A percentile compares a stretch with the other conserved stretches of the same genome.
These are phyloP conservation scores for Acanthococcus lagerstroemiae DNA, from an alignment of 2,888 invertebrate genomes.

Conservation along the genomic window DNA sequence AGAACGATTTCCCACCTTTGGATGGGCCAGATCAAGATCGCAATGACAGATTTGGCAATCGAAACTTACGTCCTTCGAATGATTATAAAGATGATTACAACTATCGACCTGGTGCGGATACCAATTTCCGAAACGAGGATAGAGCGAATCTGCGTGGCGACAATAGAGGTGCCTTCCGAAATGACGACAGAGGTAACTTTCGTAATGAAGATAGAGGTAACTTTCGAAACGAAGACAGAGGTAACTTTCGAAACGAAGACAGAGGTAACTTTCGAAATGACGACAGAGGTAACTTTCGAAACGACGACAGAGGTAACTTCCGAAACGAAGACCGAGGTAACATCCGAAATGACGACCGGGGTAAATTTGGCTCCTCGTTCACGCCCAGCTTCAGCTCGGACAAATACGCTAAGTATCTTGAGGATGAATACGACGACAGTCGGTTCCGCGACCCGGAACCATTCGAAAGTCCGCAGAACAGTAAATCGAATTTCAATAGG, in stretches of 20 bases:
- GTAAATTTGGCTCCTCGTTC: background rate
- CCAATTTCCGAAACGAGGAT: background rate
- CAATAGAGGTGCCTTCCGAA: too few species aligned
- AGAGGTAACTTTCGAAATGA: background rate
- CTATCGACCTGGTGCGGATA: too few species aligned
- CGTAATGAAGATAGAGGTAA: background rate
- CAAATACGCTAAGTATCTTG: conserved; percentile 24
- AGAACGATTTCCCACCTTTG: background rate
- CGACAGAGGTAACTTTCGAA: background rate
- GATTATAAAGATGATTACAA: background rate
- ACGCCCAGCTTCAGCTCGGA: conserved; percentile 11
- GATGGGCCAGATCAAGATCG: background rate
- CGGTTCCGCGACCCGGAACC: conserved; percentile 25
- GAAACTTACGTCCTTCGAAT: background rate
- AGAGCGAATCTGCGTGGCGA: background rate
- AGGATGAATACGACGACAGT: conserved; percentile 30
- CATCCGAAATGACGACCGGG: background rate
- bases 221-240: background rate
- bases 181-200: background rate
- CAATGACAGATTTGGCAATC: background rate
- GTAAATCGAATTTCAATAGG: background rate
- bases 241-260: background rate
- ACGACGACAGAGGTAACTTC: background rate
- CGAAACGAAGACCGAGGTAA: background rate
- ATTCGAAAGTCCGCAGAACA: background rate